Percentiles rank a stretch among this genome's conserved stretches.
These are phyloP conservation scores for Drosophila sp. DNA, from an alignment of 1,140 invertebrate genomes.

Conservation along the genomic window DNA sequence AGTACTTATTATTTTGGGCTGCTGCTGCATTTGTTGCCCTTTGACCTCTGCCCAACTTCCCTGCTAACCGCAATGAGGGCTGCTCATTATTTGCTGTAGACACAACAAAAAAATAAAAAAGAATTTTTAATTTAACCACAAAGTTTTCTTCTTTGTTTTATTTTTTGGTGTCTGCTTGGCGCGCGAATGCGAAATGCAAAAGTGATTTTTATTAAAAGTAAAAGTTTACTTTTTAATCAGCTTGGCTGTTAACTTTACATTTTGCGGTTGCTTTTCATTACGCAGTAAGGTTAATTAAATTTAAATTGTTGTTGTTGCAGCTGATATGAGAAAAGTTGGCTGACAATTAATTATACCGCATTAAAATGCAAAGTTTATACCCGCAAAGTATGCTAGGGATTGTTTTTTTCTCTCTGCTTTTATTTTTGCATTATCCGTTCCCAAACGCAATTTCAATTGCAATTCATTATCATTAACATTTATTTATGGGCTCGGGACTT, in stretches of 20 bases:
- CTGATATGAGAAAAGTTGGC: constrained; percentile 47
- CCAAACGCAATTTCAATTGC: constrained; percentile 63
- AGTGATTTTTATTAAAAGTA: constrained; percentile 82
- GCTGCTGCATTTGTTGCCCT: constrained; percentile 59
- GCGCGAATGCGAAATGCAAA: constrained; percentile 71
- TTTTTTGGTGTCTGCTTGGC: neutral
- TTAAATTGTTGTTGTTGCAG: constrained; percentile 52
- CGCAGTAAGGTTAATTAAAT: constrained; percentile 68
- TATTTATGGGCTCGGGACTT: constrained; percentile 60
- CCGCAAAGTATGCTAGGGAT: constrained; percentile 40
- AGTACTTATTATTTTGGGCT: constrained; percentile 58
- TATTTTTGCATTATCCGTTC: neutral
- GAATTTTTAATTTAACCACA: constrained; percentile 78
- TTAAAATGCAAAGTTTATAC: constrained; percentile 23
- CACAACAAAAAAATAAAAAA: constrained; percentile 38
- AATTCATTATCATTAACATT: constrained; percentile 78
- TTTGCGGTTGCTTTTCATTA: constrained; percentile 41
- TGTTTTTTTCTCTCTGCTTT: too few relatives aligned
- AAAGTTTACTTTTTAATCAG: constrained; percentile 80
- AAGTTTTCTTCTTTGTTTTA: constrained; percentile 62
- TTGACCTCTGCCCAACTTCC: constrained; percentile 22
- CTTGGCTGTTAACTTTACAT: constrained; percentile 52
- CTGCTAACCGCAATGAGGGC: constrained; percentile 44
- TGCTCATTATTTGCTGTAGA: constrained; percentile 64
- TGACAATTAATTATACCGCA: constrained; percentile 55